These are phyloP conservation scores for Polietes domitor DNA, from an alignment of 2,888 invertebrate genomes.

Conservation along the genomic window DNA sequence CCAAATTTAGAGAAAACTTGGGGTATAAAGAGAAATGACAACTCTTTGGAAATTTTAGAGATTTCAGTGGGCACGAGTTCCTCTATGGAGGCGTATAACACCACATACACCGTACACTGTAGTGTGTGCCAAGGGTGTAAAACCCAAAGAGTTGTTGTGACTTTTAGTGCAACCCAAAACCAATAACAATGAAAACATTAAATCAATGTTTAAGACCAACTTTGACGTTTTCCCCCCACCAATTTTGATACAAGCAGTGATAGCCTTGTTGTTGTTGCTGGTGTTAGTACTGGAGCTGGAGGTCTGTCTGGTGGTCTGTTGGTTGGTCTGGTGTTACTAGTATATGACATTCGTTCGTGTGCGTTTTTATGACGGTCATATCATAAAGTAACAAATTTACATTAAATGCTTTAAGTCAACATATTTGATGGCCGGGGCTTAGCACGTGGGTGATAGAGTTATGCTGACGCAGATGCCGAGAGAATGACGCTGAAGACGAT, in stretches of 20 bases:
- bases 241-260: neutral
- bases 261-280: neutral
- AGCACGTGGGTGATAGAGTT: slow-evolving; percentile 64
- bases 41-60: too few species aligned
- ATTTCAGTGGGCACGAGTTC: too few species aligned
- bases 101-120: neutral
- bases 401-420: slow-evolving; percentile 60
- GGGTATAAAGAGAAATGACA: too few species aligned
- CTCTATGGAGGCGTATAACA: too few species aligned
- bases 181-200: slow-evolving; percentile 61
- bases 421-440: slow-evolving; percentile 47
- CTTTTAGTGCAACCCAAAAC: slow-evolving; percentile 57
- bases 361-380: slow-evolving; percentile 62
- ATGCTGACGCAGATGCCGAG: neutral
- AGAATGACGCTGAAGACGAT: neutral
- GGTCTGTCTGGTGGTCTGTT: neutral
- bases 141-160: slow-evolving; percentile 21
- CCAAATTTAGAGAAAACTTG: too few species aligned
- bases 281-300: neutral
- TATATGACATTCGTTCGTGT: slow-evolving; percentile 23
- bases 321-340: neutral
- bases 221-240: slow-evolving; percentile 7
- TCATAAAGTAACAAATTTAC: slow-evolving; percentile 65
- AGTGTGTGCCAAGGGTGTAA: neutral
- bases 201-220: slow-evolving; percentile 55